A percentile compares a stretch with the other conserved stretches of the same genome.
These are phyloP conservation scores for Apostichopus californicus DNA, from an alignment of 35 echinoderm and acorn worm genomes.

Conservation along the genomic window DNA sequence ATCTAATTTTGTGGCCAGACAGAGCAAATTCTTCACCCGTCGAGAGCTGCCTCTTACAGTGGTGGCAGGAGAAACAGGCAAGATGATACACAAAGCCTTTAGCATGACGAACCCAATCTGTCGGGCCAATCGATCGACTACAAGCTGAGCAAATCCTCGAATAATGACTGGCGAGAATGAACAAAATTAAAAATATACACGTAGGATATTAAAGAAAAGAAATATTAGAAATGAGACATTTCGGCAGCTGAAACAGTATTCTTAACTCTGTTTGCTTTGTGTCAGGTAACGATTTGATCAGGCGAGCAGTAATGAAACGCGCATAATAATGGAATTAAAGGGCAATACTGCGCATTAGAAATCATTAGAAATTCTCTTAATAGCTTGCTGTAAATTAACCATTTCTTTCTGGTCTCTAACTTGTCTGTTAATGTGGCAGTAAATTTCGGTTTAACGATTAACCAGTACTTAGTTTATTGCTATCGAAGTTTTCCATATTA, in stretches of 20 bases:
- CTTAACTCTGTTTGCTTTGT: no score
- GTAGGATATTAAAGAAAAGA: background rate
- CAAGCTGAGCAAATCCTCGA: slow-evolving; percentile 78
- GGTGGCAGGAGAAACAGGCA: slow-evolving; percentile 90
- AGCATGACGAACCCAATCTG: slow-evolving; percentile 88
- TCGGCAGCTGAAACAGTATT: background rate
- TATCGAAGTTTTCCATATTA: no score
- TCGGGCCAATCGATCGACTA: slow-evolving; percentile 64
- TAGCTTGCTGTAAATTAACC: no score
- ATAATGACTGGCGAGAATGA: slow-evolving; percentile 66
- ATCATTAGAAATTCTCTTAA: no score
- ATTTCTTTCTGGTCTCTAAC: no score
- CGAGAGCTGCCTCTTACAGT: slow-evolving; percentile 92
- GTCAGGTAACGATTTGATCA: background rate
- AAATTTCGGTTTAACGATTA: no score
- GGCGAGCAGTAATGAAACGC: background rate
- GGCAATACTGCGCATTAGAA: no score
- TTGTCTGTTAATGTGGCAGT: no score
- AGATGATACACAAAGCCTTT: slow-evolving; percentile 87
- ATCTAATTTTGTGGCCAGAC: slow-evolving; percentile 72
- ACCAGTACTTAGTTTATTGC: no score
- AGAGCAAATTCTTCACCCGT: slow-evolving; percentile 95
- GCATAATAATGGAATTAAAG: background rate
- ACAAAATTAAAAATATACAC: background rate
- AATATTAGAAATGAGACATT: background rate